Evolutionary conservation across 2,797 vertebrate genomes (phyloP).

Genomic region (Emydoidea blandingii): DNA sequence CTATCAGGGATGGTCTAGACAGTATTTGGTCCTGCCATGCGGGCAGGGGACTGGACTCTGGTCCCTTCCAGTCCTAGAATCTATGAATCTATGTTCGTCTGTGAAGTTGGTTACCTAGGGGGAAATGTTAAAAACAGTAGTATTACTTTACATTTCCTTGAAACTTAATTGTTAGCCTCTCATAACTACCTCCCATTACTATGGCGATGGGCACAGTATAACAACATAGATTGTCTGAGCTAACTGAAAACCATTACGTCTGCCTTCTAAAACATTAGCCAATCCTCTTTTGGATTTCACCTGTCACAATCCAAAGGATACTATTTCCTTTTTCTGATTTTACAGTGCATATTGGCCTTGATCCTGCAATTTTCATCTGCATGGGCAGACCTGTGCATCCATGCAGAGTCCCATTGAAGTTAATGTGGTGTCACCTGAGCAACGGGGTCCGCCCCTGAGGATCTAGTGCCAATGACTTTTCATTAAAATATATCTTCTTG

Average conservation of each 20-base stretch:
- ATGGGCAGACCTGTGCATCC: neutral
- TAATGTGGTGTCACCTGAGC: neutral
- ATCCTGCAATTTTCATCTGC: neutral
- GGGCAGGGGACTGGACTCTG: no score
- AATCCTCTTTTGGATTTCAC: conserved; percentile 10
- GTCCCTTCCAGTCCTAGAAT: no score
- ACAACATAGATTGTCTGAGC: conserved; percentile 38
- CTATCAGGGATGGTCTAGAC: no score
- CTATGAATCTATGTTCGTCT: neutral
- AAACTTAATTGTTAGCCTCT: conserved; percentile 55
- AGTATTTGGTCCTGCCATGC: no score
- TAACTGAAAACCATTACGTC: neutral
- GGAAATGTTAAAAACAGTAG: neutral
- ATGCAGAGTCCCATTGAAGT: neutral
- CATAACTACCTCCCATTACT: conserved; percentile 61
- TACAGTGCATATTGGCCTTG: neutral
- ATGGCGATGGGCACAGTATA: conserved; percentile 49
- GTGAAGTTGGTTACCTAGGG: neutral
- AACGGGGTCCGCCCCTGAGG: accelerated
- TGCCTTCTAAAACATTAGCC: neutral
- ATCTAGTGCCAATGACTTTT: neutral
- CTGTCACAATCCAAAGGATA: conserved; percentile 3
- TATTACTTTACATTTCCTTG: conserved; percentile 2
- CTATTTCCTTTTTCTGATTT: neutral
- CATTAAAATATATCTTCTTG: neutral